Evolutionary conservation across 2,113 vertebrate species (phyloP), one percentile per base, ranked within the genome.

Genomic region (Bostrychus sinensis): DNA sequence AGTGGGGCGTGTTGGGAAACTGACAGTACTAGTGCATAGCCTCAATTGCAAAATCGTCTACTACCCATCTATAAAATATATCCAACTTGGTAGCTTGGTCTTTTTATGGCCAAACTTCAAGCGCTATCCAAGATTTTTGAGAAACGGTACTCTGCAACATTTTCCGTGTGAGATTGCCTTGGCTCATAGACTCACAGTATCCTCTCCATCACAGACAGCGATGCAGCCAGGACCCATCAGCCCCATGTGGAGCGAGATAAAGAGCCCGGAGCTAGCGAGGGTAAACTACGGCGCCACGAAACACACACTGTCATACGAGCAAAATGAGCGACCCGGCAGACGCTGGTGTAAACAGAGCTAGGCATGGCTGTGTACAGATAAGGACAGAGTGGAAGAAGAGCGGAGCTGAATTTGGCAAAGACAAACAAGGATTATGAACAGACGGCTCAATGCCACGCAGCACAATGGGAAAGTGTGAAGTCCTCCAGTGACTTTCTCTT

Each of bases 181-280:
- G 13, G 26, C 19, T 16, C 7, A 6, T 22, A 16, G 22, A 28
- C 41, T 3, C 20, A 34, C 2, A 25, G 17, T n/a, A 23, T 41
- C 46, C 9, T 14, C 26, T 13, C 60, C 53, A 37, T 25, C 48
- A 55, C 28, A 14, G 22, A 7, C 26, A 28, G 45, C n/a, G 0
- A 23, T 3, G 22, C 30, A 38, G 56, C 37, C 37, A 43, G 28
- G 55, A 45, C 5, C 26, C 69, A 72, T 72, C 28, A 43, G 1
- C 30, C 46, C 60, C 70, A 55, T 11, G 62, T 19, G 64, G 56
- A 34, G 68, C n/a, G 13, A 17, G 46, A 17, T 58, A 39, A 66
- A 72, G 28, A 46, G 46, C 37, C 14, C 7, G 36, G 25, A 17
- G 23, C n/a, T n/a, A 57, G 16, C 20, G 5, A 25, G 28, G 25